Base-by-base conservation (phyloP, 1,140 invertebrate species). In the Notospermus geniculatus region DNA sequence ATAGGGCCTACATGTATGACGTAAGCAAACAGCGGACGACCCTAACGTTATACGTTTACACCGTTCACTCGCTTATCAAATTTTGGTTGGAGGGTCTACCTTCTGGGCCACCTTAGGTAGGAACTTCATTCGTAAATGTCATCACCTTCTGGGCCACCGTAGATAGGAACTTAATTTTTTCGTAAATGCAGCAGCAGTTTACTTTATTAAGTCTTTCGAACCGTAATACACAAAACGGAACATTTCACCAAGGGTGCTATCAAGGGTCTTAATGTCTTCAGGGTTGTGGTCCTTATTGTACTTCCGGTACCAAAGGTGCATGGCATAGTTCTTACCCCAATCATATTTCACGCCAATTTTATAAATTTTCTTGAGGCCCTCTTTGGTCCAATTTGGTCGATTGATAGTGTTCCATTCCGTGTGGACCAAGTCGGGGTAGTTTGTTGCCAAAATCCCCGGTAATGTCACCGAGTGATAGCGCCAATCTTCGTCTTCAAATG, bases 371-470 rank as follows among this genome's bases (percentile, higher is more conserved):
- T 27, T 23, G 4, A 7, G 4, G n/a, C 5, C 9, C n/a, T 50
- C 46, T n/a, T 23, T n/a, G n/a, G n/a, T 5, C 46, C 46, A 50
- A n/a, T 50, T 50, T 5, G 46, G 46, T 7, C 46, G 46, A n/a
- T 50, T 5, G 9, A 50, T 23, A n/a, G 19, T 50, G 9, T 50
- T n/a, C 46, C 25, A 19, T 50, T 50, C 46, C 9, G 25, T 27
- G 46, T 50, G 46, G 25, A 50, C 25, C n/a, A 50, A 50, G n/a
- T n/a, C 9, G 5, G 46, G 46, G n/a, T 50, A 50, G 9, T 50
- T 50, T 27, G 4, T 50, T 5, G 46, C 46, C 25, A 50, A 7
- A 50, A 50, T 50, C 9, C 19, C 46, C 5, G 46, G 46, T 4
- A 50, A n/a, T 23, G 4, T 5, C 4, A 50, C 46, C 5, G 46